phyloP scores from a whole-genome alignment of 1,140 invertebrate species.

The Brachionus manjavacas region DNA sequence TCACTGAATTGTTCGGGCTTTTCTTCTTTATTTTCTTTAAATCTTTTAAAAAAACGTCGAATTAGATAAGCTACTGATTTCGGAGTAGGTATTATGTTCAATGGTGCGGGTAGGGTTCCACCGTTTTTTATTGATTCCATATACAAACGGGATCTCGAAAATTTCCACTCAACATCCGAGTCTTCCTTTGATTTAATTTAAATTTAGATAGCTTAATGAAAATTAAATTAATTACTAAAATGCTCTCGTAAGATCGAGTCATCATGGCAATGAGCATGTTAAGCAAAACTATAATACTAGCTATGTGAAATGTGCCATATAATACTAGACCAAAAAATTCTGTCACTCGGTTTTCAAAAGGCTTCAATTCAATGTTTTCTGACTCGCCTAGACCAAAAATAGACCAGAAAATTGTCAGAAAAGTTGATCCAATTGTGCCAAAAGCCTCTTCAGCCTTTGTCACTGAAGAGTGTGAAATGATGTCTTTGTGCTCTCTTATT shows the following conservation, averaged over 20 bases:
- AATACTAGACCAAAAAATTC: slow-evolving; percentile 53
- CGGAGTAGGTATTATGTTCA: slow-evolving; percentile 82
- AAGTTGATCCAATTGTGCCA: slow-evolving; percentile 60
- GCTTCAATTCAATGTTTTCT: slow-evolving; percentile 63
- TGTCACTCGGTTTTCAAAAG: slow-evolving; percentile 46
- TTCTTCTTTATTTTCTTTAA: background rate
- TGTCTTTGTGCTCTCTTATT: slow-evolving; percentile 44
- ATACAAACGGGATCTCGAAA: slow-evolving; percentile 80
- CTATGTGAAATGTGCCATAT: slow-evolving; percentile 55
- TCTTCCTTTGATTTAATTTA: slow-evolving; percentile 65
- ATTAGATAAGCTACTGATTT: slow-evolving; percentile 62
- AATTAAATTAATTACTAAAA: slow-evolving; percentile 52
- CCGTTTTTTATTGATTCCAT: slow-evolving; percentile 86
- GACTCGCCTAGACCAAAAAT: slow-evolving; percentile 68
- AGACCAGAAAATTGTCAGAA: slow-evolving; percentile 71
- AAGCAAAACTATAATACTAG: slow-evolving; percentile 60
- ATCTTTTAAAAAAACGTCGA: background rate
- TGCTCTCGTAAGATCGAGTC: slow-evolving; percentile 60
- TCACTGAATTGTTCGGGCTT: background rate
- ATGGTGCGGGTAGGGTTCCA: slow-evolving; percentile 75
- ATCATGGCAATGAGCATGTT: slow-evolving; percentile 63
- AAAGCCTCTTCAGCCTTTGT: slow-evolving; percentile 49
- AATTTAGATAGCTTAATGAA: slow-evolving; percentile 9
- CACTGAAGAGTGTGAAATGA: background rate
- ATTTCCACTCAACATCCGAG: slow-evolving; percentile 85